Base-by-base conservation (phyloP, 2,888 invertebrate species). In the Agrochola litura region DNA sequence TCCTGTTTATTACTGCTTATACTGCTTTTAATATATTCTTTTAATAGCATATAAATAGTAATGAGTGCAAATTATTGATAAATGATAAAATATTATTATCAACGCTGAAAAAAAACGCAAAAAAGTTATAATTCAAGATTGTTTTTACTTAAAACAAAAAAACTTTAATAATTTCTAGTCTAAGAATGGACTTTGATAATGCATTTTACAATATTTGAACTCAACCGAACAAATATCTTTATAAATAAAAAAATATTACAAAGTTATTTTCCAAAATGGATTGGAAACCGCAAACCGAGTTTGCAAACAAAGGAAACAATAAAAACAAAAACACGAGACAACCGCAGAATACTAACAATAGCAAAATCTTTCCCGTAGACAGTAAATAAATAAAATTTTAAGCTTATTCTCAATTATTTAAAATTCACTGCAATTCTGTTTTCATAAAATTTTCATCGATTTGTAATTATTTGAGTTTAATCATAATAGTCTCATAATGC, bases 301-400 rank as follows among this genome's bases (percentile, higher is more conserved):
- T 79, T 67, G 12, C 46, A 30, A 77, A 85, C 73, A 73, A 73
- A 73, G 30, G 68, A 52, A 68, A 76, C 71, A 60, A 69, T 71
- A 67, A 83, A 74, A 83, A 68, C 60, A 64, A 73, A 73, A 78
- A 63, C 65, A 49, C 56, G 41, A 64, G 63, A 68, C 70, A 56
- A 84, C 84, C 64, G 19, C 74, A 30, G 78, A 86, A 84, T 86
- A 70, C 74, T 75, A 78, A 85, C 70, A 78, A 81, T 67, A 61
- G 61, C 63, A 54, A 54, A 54, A 78, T 72, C 52, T 76, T 84
- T 61, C 5, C 5, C 65, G 14, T 65, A 70, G 63, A 67, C 77
- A 3, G 64, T 74, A 61, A 71, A 85, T 61, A 60, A 60, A 19
- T 54, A 41, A 1, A 37, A 70, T 60, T 43, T 61, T 56, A 60